Evolutionary conservation across 2,888 invertebrate species (phyloP).

Genomic region (Opisthograptis luteolata): DNA sequence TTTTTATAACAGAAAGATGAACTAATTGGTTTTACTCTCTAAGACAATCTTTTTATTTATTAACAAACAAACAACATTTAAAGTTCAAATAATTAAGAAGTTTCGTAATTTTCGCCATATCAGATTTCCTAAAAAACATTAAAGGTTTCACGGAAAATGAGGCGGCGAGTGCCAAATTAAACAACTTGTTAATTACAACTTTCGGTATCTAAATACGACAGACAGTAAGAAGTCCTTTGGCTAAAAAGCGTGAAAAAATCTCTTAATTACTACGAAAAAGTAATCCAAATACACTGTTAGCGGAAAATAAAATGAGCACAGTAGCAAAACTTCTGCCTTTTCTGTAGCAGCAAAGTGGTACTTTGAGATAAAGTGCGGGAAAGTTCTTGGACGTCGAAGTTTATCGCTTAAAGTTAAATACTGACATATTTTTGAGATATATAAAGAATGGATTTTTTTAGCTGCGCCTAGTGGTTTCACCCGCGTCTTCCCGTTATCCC

Average conservation of each 20-base stretch:
- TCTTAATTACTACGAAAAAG: constrained; percentile 20
- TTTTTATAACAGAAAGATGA: no score
- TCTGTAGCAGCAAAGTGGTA: neutral
- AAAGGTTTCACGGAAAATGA: constrained; percentile 6
- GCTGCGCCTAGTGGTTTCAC: no score
- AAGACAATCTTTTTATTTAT: no score
- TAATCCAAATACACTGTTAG: constrained; percentile 16
- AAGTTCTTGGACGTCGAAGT: no score
- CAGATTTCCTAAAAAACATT: neutral
- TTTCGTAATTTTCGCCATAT: neutral
- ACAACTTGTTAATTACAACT: constrained; percentile 27
- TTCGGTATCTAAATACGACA: constrained; percentile 7
- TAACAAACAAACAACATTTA: no score
- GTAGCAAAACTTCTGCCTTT: constrained; percentile 5
- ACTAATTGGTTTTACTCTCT: no score
- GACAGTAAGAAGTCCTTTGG: constrained; percentile 4
- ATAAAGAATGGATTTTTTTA: no score
- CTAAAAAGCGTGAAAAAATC: constrained; percentile 21
- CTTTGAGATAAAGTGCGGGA: neutral
- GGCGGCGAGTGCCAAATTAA: constrained; percentile 24
- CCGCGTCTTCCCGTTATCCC: no score
- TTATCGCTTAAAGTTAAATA: no score
- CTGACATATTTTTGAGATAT: no score
- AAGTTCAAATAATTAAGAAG: no score
- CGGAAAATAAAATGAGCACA: neutral